Percentiles rank a stretch among this genome's conserved stretches.
Conservation (phyloP, 2,113 vertebrate genomes). For the Corythornis madagascariensis region DNA sequence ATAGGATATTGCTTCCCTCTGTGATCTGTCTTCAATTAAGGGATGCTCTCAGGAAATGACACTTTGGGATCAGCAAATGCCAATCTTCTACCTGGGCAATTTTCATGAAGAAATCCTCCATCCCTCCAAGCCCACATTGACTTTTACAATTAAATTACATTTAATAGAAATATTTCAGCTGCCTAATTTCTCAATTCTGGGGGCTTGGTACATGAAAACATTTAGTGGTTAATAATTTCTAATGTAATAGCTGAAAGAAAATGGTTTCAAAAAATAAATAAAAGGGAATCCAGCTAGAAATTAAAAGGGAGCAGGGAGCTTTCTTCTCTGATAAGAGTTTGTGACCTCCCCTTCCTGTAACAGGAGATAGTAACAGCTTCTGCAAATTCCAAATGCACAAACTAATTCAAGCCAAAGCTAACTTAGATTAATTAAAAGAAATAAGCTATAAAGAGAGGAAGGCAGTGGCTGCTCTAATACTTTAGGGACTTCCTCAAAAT, state of each 20-base stretch:
- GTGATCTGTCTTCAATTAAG: slow-evolving; percentile 69
- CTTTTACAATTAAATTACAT: slow-evolving; percentile 76
- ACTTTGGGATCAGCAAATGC: slow-evolving; percentile 71
- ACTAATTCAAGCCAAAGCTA: slow-evolving; percentile 35
- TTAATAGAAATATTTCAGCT: slow-evolving; percentile 61
- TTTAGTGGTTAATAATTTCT: slow-evolving; percentile 51
- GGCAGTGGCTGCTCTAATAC: neutral
- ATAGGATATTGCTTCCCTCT: slow-evolving; percentile 60
- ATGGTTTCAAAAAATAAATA: slow-evolving; percentile 33
- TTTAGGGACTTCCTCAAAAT: slow-evolving; percentile 13
- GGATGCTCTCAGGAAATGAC: slow-evolving; percentile 64
- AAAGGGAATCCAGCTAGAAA: slow-evolving; percentile 41
- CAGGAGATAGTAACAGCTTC: neutral
- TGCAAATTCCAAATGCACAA: slow-evolving; percentile 30
- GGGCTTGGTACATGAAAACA: slow-evolving; percentile 8
- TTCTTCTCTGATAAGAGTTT: slow-evolving; percentile 22
- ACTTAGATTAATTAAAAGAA: slow-evolving; percentile 55
- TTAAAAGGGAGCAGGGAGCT: slow-evolving; percentile 29
- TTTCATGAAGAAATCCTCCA: slow-evolving; percentile 44
- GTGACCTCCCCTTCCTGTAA: slow-evolving; percentile 29
- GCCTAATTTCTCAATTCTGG: slow-evolving; percentile 43
- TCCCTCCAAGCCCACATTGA: slow-evolving; percentile 58
- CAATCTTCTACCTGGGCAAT: slow-evolving; percentile 71
- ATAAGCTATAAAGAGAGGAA: neutral
- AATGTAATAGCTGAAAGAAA: slow-evolving; percentile 30